Conservation (phyloP, 2,888 invertebrate species). For the Ophion obscuratus region DNA sequence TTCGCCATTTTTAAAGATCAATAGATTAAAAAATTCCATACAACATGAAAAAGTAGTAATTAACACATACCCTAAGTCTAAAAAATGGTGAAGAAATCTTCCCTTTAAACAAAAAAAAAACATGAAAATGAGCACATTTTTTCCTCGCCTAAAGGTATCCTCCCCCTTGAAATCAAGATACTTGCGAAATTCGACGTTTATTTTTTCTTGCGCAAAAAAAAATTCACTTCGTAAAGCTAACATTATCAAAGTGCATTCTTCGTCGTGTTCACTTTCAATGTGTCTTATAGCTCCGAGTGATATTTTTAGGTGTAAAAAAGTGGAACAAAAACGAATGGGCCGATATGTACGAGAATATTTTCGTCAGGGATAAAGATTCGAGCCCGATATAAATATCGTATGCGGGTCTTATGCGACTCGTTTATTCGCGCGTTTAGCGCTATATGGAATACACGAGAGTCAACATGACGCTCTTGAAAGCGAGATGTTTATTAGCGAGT, state of each 20-base stretch:
- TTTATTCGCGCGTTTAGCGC: slow-evolving; percentile 16
- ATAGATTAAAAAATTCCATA: too few relatives aligned
- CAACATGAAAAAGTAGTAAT: too few relatives aligned
- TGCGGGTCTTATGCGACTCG: slow-evolving; percentile 17
- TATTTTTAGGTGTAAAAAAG: slow-evolving; percentile 59
- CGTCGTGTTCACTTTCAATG: not conserved
- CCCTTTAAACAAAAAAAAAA: too few relatives aligned
- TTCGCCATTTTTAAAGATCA: too few relatives aligned
- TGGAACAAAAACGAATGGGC: slow-evolving; percentile 42
- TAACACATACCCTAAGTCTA: too few relatives aligned
- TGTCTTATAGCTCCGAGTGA: slow-evolving; percentile 9
- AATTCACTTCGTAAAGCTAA: not conserved
- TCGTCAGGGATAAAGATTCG: slow-evolving; percentile 60
- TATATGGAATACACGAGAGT: not conserved
- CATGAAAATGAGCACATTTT: too few relatives aligned
- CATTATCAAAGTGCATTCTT: not conserved
- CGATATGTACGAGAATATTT: slow-evolving; percentile 44
- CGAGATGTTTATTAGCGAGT: not conserved
- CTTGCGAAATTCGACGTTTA: too few relatives aligned
- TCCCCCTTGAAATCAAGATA: too few relatives aligned
- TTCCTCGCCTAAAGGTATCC: too few relatives aligned
- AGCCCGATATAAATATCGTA: slow-evolving; percentile 61
- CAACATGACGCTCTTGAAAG: not conserved
- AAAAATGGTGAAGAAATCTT: too few relatives aligned
- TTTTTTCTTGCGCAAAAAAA: too few relatives aligned